Base-by-base conservation (phyloP, 1,140 invertebrate species). In the Drosophila pruinosa region DNA sequence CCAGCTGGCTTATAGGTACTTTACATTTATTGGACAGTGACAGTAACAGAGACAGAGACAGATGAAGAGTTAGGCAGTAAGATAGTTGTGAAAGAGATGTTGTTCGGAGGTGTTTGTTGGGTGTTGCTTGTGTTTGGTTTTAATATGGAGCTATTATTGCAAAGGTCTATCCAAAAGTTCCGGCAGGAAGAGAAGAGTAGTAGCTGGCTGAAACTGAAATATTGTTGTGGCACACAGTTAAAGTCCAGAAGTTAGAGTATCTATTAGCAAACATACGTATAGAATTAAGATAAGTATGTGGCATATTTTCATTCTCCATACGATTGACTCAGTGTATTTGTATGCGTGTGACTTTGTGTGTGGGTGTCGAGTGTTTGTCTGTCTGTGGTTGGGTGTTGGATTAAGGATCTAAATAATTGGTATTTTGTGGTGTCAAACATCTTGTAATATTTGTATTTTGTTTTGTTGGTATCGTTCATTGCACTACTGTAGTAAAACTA, bases 401-500 rank as follows among this genome's bases (percentile, higher is more conserved):
- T 72, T 59, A 34, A 61, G 72, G 56, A 57, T 76, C 74, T 76
- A 70, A 77, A 77, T 86, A 86, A 86, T 86, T 86, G 81, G 81
- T 88, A 88, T 86, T 78, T 78, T 64, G 38, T 75, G 43, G 53
- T 79, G 28, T 75, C 31, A 24, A 15, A 53, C 61, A 75, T 62
- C 58, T 79, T 80, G 65, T 62, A 38, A 63, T 26, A 47, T 63
- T 43, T 69, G 26, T 48, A 24, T 68, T 72, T 74, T 65, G 21
- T 48, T 50, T 31, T 68, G 63, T 70, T 53, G 17, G 57, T 79
- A 48, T 53, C 61, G 58, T 85, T 88, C 69, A 79, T 85, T 77
- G 81, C 82, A 89, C 82, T 86, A 86, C 82, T 81, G 65, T 81
- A 71, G 69, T 72, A 81, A 86, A 86, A 88, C 82, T 86, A 86